phyloP scores from a whole-genome alignment of 2,888 invertebrate genomes.

The Sinhomidia bicolor region DNA sequence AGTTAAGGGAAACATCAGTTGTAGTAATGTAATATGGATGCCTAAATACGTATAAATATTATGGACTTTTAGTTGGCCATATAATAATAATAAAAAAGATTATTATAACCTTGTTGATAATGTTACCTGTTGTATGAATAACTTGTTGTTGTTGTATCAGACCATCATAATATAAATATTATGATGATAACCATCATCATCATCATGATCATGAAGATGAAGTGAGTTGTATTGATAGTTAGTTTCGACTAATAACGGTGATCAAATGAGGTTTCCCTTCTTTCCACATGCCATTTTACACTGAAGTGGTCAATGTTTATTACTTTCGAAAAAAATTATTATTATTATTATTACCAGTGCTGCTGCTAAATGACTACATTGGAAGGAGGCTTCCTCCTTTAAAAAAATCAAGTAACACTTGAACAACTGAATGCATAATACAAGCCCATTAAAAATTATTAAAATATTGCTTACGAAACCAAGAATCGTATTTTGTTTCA shows the following conservation, averaged over 20 bases:
- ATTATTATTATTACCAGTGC: constrained; percentile 33
- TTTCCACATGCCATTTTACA: not conserved
- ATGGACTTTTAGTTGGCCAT: not conserved
- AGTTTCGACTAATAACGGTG: not conserved
- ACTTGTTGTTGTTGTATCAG: not conserved
- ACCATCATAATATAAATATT: not conserved
- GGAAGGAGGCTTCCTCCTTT: constrained; percentile 16
- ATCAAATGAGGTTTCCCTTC: constrained; percentile 11
- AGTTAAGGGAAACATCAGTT: constrained; percentile 2
- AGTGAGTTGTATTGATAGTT: constrained; percentile 9
- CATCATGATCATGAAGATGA: not conserved
- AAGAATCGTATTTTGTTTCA: not conserved
- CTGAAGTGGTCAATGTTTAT: constrained; percentile 32
- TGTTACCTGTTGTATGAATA: not conserved
- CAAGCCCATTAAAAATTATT: constrained; percentile 2
- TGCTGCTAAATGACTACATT: constrained; percentile 15
- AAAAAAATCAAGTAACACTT: constrained; percentile 28
- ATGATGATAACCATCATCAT: no score
- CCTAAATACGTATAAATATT: not conserved
- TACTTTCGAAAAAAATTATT: constrained; percentile 47
- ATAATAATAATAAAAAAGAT: no score
- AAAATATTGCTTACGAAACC: not conserved
- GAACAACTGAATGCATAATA: constrained; percentile 1
- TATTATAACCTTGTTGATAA: no score
- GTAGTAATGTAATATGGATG: not conserved